Percentiles rank a stretch among this genome's conserved stretches.
Conservation (phyloP, 2,888 invertebrate genomes). For the Allolobophora icterica region DNA sequence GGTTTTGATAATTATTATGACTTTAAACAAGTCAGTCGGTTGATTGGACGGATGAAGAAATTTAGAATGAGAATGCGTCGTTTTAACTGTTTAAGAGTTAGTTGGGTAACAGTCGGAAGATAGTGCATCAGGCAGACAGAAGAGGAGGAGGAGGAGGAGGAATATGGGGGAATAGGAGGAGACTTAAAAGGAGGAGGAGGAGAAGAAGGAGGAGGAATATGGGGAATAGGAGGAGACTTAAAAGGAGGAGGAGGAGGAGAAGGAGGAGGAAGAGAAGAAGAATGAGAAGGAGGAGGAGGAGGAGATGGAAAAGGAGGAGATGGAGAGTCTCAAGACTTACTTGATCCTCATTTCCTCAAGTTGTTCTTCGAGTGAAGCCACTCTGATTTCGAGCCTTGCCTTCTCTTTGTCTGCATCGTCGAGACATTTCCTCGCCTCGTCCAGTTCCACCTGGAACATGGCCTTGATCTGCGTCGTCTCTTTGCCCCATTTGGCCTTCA, state of each 20-base stretch:
- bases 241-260: background rate
- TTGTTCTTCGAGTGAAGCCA: constrained; percentile 65
- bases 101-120: no score
- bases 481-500: constrained; percentile 54
- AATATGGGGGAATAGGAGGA: no score
- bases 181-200: no score
- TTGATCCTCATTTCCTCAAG: constrained; percentile 57
- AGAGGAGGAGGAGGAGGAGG: no score
- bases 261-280: background rate
- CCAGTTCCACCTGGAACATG: constrained; percentile 67
- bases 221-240: no score
- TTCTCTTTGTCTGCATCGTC: constrained; percentile 67
- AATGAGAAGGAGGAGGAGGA: background rate
- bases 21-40: no score
- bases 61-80: no score
- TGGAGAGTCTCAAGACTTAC: constrained; percentile 19
- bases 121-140: no score
- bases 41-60: no score
- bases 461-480: constrained; percentile 59
- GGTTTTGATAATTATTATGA: no score
- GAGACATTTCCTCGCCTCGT: constrained; percentile 66
- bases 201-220: background rate
- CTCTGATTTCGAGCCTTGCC: constrained; percentile 66
- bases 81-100: no score
- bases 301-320: background rate